Base-by-base conservation (phyloP, 2,113 vertebrate genomes). In the Salvelinus alpinus region DNA sequence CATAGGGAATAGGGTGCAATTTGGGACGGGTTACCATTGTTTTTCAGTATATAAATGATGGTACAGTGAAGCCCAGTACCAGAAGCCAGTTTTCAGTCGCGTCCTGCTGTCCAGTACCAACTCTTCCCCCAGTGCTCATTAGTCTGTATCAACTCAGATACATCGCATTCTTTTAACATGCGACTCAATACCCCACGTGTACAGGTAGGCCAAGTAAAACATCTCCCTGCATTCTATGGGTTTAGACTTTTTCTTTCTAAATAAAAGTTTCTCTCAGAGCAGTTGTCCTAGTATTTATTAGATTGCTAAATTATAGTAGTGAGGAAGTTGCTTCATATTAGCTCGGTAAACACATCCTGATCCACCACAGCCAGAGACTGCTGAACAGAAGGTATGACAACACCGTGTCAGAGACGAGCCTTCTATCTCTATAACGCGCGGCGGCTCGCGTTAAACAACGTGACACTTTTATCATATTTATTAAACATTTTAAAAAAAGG, bases 401-500 rank as follows among this genome's bases (percentile, higher is more conserved):
- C 24, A 29, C 44, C 22, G 57, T 72, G 18, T 66, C 25, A 20
- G 14, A 31, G 65, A 70, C 1, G 31, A 38, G 31, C n/a, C 20
- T 44, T 64, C 12, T 12, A 38, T 29, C 3, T 13, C 60, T 8
- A 65, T 16, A 47, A 47, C 1, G 22, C 24, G 59, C 22, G 6
- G 18, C 7, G 6, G 0, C 68, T 38, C 24, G 13, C 34, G 57
- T 71, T 44, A 74, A 70, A 74, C 25, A 29, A 71, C 57, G 27
- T 57, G 65, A 64, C 62, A 66, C 31, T 12, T 73, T 34, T 20
- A 62, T 74, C 60, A 64, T 48, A 60, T 64, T 60, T 64, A n/a
- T 48, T 24, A 74, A 0, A 20, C 9, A 34, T 11, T 29, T 11
- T 29, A 14, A 12, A 44, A 24, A 29, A 4, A 59, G 27, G 54